A percentile compares a stretch with the other conserved stretches of the same genome.
These are phyloP conservation scores for Xyliphius kryptos DNA, from an alignment of 2,113 vertebrate genomes.

Conservation along the genomic window DNA sequence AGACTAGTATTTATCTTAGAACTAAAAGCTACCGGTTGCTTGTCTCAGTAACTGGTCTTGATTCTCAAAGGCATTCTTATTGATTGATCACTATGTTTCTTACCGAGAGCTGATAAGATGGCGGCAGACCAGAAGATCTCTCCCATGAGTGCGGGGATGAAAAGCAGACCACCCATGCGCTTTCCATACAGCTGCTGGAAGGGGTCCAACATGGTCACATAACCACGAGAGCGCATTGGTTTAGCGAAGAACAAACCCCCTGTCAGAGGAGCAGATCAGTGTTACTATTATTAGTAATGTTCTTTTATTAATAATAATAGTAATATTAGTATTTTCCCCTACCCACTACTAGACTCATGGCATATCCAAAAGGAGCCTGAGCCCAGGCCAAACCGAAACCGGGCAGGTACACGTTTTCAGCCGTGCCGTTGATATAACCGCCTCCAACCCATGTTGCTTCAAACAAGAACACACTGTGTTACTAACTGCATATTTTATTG, in stretches of 20 bases:
- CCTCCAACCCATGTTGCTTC: conserved; percentile 98
- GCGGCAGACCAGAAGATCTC: conserved; percentile 99
- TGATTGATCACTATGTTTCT: conserved; percentile 38
- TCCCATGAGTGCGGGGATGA: conserved; percentile 96
- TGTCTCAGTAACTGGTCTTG: neutral
- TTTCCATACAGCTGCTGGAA: conserved; percentile 97
- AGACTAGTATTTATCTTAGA: no score
- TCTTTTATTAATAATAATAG: neutral
- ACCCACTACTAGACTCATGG: conserved; percentile 91
- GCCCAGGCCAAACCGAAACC: conserved; percentile 89
- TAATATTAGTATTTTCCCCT: conserved; percentile 17
- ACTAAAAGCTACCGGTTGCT: neutral
- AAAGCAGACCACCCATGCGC: conserved; percentile 94
- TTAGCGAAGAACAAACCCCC: conserved; percentile 97
- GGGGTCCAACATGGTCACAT: conserved; percentile 97
- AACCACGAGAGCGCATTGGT: conserved; percentile 93
- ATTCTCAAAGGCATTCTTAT: neutral
- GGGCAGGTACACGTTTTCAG: conserved; percentile 91
- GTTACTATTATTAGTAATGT: neutral
- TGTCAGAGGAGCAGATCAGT: conserved; percentile 39
- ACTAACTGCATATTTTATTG: neutral
- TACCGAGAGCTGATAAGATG: conserved; percentile 93
- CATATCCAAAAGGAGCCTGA: conserved; percentile 94
- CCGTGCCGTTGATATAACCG: conserved; percentile 97
- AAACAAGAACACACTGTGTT: conserved; percentile 31